A percentile compares a stretch with the other conserved stretches of the same genome.
Evolutionary conservation across 2,888 invertebrate genomes (phyloP).

Genomic region (Spodoptera littoralis): DNA sequence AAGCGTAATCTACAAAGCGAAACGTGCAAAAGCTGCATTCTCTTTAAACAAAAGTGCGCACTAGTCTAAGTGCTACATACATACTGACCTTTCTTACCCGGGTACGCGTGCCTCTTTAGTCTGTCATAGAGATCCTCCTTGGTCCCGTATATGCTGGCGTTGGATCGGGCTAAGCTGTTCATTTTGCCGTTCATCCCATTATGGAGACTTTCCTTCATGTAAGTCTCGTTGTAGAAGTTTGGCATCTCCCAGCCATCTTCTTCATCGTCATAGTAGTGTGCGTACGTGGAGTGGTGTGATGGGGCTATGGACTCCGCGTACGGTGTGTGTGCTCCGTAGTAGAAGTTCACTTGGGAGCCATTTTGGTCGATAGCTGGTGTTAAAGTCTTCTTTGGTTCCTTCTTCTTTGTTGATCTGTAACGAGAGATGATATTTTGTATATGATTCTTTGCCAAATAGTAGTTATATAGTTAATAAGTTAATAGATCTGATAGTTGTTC

Average conservation of each 20-base stretch:
- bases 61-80: conserved; percentile 80
- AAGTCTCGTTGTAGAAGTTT: conserved; percentile 98
- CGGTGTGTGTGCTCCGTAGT: conserved; percentile 97
- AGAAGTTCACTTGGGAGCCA: conserved; percentile 98
- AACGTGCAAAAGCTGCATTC: conserved; percentile 64
- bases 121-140: conserved; percentile 98
- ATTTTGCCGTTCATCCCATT: conserved; percentile 95
- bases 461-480: no score
- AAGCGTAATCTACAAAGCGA: conserved; percentile 39
- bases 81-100: conserved; percentile 96
- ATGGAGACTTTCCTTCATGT: conserved; percentile 97
- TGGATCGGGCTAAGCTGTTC: conserved; percentile 97
- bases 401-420: conserved; percentile 93
- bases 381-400: conserved; percentile 97
- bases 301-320: conserved; percentile 98
- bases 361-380: conserved; percentile 97
- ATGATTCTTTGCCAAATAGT: no score
- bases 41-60: conserved; percentile 68
- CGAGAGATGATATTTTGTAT: background rate
- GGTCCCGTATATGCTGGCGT: conserved; percentile 97
- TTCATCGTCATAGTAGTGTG: conserved; percentile 98
- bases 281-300: conserved; percentile 98
- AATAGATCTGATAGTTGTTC: no score
- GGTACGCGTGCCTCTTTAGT: conserved; percentile 98
- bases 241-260: conserved; percentile 99